Conservation (phyloP, 2,888 invertebrate species). For the Trichacis sp. region DNA sequence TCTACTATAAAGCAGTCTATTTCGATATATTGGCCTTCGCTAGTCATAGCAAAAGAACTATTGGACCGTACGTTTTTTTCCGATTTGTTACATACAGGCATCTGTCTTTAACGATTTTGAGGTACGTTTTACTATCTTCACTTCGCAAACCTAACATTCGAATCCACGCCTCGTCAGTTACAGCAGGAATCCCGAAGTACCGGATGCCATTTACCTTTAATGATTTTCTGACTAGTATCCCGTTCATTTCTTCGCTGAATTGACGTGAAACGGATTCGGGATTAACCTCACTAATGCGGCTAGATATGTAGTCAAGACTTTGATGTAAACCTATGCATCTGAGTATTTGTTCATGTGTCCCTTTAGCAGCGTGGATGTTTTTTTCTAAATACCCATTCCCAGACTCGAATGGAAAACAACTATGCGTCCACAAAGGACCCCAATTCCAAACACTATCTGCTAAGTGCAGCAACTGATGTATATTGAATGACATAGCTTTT, state of each 20-base stretch:
- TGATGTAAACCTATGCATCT: conserved; percentile 7
- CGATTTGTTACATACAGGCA: conserved; percentile 11
- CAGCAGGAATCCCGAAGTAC: conserved; percentile 11
- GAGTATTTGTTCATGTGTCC: conserved; percentile 17
- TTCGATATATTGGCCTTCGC: conserved; percentile 1
- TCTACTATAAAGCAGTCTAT: conserved; percentile 15
- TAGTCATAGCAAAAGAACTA: conserved; percentile 14
- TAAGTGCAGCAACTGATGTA: conserved; percentile 12
- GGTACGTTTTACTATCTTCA: conserved; percentile 3
- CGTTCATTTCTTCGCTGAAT: conserved; percentile 7
- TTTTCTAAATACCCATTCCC: conserved; percentile 14
- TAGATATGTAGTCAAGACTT: conserved; percentile 10
- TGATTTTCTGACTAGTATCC: conserved; percentile 4
- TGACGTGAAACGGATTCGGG: conserved; percentile 9
- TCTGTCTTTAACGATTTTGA: conserved; percentile 8
- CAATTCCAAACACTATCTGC: conserved; percentile 10
- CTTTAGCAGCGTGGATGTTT: conserved; percentile 27
- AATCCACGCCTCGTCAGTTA: background rate
- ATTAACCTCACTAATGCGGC: conserved; percentile 9
- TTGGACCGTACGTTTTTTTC: conserved; percentile 18
- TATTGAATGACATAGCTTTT: conserved; percentile 14
- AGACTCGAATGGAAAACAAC: conserved; percentile 19
- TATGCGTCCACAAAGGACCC: conserved; percentile 14
- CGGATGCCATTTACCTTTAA: background rate
- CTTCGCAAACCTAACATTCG: conserved; percentile 6